Conservation (phyloP, 2,113 vertebrate species). For the Aythya baeri region DNA sequence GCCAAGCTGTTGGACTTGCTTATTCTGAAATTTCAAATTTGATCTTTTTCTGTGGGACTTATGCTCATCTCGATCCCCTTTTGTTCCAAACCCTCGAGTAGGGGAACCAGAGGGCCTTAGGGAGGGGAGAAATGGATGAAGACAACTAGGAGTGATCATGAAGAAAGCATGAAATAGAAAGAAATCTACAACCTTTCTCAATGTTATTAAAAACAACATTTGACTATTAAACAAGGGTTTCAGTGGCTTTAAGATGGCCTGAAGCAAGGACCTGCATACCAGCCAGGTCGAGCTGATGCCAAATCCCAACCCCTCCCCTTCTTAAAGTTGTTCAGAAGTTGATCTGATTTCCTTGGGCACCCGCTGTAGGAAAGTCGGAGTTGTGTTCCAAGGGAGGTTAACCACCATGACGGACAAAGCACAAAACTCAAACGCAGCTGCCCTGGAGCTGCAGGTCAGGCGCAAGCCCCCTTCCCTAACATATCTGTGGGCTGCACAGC, state of each 20-base stretch:
- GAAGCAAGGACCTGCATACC: not conserved
- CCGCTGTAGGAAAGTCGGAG: rapidly evolving
- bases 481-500: not conserved
- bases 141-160: not conserved
- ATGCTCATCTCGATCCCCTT: not conserved
- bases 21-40: not conserved
- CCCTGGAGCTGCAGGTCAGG: not conserved
- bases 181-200: not conserved
- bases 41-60: not conserved
- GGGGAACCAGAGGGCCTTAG: not conserved
- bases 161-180: not conserved
- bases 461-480: not conserved
- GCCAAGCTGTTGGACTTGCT: not conserved
- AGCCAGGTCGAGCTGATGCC: rapidly evolving
- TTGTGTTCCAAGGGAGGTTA: not conserved
- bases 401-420: not conserved
- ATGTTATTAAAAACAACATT: not conserved
- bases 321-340: not conserved
- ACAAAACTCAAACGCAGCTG: not conserved
- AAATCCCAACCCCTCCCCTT: not conserved
- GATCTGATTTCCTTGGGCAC: not conserved
- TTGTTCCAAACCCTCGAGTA: not conserved
- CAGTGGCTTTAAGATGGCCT: not conserved
- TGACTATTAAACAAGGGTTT: not conserved
- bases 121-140: not conserved